Evolutionary conservation across 2,888 invertebrate species (phyloP).

Genomic region (Petrophora chlorosata): DNA sequence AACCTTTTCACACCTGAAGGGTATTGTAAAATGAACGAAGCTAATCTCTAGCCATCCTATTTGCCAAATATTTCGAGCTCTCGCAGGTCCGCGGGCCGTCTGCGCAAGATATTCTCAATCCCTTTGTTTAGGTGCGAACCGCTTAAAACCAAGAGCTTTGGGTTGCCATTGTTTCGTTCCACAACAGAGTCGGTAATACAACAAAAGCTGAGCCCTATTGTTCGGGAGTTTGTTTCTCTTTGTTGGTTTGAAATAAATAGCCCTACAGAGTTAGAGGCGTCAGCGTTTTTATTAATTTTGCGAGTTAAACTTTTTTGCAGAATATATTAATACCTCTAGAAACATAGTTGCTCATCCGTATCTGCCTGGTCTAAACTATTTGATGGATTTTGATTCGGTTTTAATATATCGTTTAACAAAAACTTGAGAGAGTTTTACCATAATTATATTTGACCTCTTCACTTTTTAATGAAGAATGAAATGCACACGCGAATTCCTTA

Average conservation of each 20-base stretch:
- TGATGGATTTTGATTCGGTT: no score
- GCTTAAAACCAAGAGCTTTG: conserved; percentile 17
- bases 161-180: conserved; percentile 10
- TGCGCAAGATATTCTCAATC: conserved; percentile 6
- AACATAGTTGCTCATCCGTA: no score
- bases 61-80: neutral
- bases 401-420: no score
- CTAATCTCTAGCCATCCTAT: neutral
- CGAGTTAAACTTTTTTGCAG: neutral
- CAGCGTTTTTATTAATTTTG: conserved; percentile 11
- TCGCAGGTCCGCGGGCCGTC: conserved; percentile 1
- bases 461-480: no score
- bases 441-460: no score
- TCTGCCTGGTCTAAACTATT: no score
- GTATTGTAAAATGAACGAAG: neutral
- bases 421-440: no score
- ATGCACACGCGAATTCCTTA: no score
- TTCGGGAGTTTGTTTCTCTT: conserved; percentile 13
- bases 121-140: conserved; percentile 22
- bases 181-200: conserved; percentile 16
- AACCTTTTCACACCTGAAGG: no score
- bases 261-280: neutral
- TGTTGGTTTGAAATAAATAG: conserved; percentile 17
- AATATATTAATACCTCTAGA: no score
- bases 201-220: conserved; percentile 15